These are phyloP conservation scores for Zaprionus lachaisei DNA, from an alignment of 1,140 invertebrate genomes.

Conservation along the genomic window DNA sequence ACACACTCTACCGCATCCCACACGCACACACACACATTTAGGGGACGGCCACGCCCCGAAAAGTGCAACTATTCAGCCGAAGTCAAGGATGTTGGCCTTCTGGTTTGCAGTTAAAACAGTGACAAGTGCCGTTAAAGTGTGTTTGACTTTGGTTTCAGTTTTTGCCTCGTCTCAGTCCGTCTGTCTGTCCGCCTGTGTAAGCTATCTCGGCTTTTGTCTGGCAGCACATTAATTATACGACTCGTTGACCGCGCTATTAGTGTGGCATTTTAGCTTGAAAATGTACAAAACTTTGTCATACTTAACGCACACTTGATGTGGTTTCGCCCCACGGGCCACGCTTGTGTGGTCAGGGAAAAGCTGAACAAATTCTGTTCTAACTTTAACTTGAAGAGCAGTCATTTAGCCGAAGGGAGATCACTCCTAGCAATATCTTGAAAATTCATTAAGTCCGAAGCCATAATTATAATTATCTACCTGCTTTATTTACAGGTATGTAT, in stretches of 20 bases:
- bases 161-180: constrained; percentile 29
- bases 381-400: neutral
- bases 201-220: constrained; percentile 39
- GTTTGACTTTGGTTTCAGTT: constrained; percentile 77
- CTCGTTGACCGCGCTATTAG: constrained; percentile 79
- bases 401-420: neutral
- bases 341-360: neutral
- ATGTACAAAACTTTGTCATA: constrained; percentile 75
- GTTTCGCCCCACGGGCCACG: neutral
- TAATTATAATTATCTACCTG: neutral
- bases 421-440: neutral
- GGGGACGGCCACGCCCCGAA: constrained; percentile 46
- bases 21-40: neutral
- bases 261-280: constrained; percentile 61
- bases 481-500: constrained; percentile 60
- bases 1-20: constrained; percentile 12
- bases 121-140: constrained; percentile 62
- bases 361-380: neutral
- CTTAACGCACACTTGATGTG: constrained; percentile 41
- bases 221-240: constrained; percentile 76
- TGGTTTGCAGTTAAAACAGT: constrained; percentile 48
- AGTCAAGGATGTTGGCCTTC: constrained; percentile 24
- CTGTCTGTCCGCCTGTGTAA: constrained; percentile 5
- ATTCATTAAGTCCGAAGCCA: neutral
- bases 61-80: constrained; percentile 69